A percentile compares a stretch with the other conserved stretches of the same genome.
These are phyloP conservation scores for Kradibia gibbosae DNA, from an alignment of 1,140 invertebrate species.

Conservation along the genomic window DNA sequence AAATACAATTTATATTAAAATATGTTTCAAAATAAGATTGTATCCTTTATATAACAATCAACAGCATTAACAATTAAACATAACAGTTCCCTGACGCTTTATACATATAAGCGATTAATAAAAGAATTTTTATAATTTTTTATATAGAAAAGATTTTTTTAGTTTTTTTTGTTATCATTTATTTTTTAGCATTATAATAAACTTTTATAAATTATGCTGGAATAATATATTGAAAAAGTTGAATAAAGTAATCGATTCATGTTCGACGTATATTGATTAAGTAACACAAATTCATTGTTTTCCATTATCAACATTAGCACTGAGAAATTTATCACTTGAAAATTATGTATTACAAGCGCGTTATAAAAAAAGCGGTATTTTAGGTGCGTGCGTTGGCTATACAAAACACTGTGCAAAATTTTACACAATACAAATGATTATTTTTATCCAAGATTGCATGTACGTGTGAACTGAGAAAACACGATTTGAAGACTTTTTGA, in stretches of 20 bases:
- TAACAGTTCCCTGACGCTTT: too few species aligned
- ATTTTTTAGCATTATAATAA: too few species aligned
- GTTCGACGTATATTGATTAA: not conserved
- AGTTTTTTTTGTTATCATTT: too few species aligned
- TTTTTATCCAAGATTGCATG: slow-evolving; percentile 18
- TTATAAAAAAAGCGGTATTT: not conserved
- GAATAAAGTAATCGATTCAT: not conserved
- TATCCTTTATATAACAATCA: too few species aligned
- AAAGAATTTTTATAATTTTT: too few species aligned
- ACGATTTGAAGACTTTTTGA: too few species aligned
- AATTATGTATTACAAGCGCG: not conserved
- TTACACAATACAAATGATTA: slow-evolving; percentile 1
- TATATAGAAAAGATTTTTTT: too few species aligned
- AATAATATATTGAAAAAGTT: not conserved
- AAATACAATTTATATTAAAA: too few species aligned
- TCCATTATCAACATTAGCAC: not conserved
- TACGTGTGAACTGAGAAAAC: not conserved
- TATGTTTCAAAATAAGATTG: too few species aligned
- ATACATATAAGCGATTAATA: too few species aligned
- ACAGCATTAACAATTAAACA: too few species aligned
- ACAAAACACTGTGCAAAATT: not conserved
- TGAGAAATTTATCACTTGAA: not conserved
- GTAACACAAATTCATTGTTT: not conserved
- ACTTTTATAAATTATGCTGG: not conserved
- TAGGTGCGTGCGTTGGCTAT: not conserved